Conservation (phyloP, 2,888 invertebrate species). For the Spicauda simplicius region DNA sequence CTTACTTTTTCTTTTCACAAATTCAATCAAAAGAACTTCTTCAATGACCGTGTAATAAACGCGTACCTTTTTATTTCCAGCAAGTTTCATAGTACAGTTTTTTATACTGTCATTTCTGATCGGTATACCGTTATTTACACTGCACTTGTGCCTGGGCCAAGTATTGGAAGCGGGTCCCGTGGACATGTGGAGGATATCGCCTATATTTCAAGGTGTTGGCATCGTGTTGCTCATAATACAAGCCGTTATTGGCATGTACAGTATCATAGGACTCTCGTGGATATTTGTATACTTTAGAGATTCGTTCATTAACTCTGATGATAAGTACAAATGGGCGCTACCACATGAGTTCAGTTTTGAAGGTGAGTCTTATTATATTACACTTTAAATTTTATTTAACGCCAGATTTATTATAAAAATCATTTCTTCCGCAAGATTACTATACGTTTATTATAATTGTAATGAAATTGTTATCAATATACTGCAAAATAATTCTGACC, state of each 20-base stretch:
- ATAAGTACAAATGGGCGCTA: slow-evolving; percentile 92
- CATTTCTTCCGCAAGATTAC: too few species aligned
- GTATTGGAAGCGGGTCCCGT: slow-evolving; percentile 93
- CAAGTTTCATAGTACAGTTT: slow-evolving; percentile 95
- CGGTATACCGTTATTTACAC: slow-evolving; percentile 93
- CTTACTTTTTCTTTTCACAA: background rate
- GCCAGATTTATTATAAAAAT: too few species aligned
- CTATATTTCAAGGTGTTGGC: slow-evolving; percentile 95
- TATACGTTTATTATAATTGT: too few species aligned
- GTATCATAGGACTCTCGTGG: slow-evolving; percentile 95
- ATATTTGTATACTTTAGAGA: slow-evolving; percentile 94
- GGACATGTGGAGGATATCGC: slow-evolving; percentile 97
- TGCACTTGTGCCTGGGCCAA: slow-evolving; percentile 94
- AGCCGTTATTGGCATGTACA: slow-evolving; percentile 93
- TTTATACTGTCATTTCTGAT: slow-evolving; percentile 91
- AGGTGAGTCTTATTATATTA: slow-evolving; percentile 68
- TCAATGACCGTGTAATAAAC: slow-evolving; percentile 1
- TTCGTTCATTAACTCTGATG: slow-evolving; percentile 92
- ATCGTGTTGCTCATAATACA: slow-evolving; percentile 92
- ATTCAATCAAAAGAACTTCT: background rate
- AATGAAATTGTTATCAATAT: too few species aligned
- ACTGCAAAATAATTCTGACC: too few species aligned
- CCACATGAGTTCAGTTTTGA: slow-evolving; percentile 89
- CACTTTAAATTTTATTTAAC: background rate
- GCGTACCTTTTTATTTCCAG: slow-evolving; percentile 74